These are phyloP conservation scores for Frankliniella fusca DNA, from an alignment of 2,888 invertebrate species.

Conservation along the genomic window DNA sequence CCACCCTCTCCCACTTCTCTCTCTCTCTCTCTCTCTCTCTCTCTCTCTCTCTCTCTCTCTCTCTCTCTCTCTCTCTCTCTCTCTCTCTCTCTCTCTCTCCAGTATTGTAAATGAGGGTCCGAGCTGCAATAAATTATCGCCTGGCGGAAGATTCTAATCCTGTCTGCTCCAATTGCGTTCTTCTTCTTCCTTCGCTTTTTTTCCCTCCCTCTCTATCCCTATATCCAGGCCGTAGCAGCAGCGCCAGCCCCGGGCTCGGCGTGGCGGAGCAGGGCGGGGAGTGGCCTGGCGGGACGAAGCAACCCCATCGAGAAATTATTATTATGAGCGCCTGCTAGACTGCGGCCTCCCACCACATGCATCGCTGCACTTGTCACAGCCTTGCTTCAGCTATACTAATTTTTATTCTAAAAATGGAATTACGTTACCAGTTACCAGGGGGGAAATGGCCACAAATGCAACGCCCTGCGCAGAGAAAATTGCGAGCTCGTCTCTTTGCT, in stretches of 20 bases:
- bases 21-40: background rate
- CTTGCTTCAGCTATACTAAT: no score
- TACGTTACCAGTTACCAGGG: no score
- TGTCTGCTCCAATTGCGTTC: constrained; percentile 11
- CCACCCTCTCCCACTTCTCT: background rate
- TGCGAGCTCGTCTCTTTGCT: no score
- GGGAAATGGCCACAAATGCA: no score
- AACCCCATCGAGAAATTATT: no score
- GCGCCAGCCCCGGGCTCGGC: background rate
- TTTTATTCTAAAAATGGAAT: no score
- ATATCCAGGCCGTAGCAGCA: background rate
- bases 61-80: background rate
- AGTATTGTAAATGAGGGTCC: constrained; percentile 6
- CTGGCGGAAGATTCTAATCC: constrained; percentile 14
- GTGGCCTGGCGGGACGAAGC: no score
- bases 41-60: background rate
- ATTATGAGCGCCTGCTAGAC: no score
- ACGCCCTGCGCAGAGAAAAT: no score
- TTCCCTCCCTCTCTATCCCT: background rate
- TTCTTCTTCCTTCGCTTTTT: background rate
- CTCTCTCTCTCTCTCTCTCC: background rate
- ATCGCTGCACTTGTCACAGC: no score
- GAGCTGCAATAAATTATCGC: constrained; percentile 3
- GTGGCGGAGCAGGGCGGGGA: no score
- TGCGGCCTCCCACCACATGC: no score